Percentiles rank a stretch among this genome's conserved stretches.
Evolutionary conservation across 2,888 invertebrate species (phyloP).

Genomic region (Noctua janthina): DNA sequence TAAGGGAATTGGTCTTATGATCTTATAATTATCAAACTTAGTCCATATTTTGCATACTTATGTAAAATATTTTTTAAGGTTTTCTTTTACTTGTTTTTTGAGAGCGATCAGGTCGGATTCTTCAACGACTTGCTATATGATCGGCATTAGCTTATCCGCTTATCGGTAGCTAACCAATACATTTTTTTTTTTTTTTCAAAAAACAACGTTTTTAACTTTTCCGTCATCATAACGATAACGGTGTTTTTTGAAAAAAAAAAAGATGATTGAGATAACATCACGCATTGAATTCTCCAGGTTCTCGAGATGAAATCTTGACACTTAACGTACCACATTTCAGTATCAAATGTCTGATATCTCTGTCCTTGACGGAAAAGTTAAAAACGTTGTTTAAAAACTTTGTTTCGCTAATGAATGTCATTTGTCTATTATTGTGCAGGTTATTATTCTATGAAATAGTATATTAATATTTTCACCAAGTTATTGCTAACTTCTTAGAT

Average conservation of each 20-base stretch:
- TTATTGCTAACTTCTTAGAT: not conserved
- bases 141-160: not conserved
- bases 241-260: too few relatives aligned
- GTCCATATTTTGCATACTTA: not conserved
- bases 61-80: not conserved
- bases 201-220: too few relatives aligned
- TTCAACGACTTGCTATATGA: not conserved
- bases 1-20: not conserved
- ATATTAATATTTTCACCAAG: not conserved
- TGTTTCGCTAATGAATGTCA: not conserved
- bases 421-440: not conserved
- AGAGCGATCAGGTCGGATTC: not conserved
- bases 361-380: constrained; percentile 14
- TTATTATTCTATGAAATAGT: not conserved
- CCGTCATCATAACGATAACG: too few relatives aligned
- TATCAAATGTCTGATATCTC: constrained; percentile 29
- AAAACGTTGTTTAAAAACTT: too few relatives aligned
- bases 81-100: not conserved
- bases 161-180: not conserved
- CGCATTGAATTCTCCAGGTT: constrained; percentile 18
- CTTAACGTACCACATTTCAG: constrained; percentile 38
- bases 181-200: not conserved
- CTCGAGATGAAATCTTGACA: constrained; percentile 36
- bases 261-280: constrained; percentile 44
- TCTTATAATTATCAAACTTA: not conserved